Percentiles rank a stretch among this genome's conserved stretches.
Evolutionary conservation across 2,797 vertebrate species (phyloP).

Genomic region (Lindbergichthys nudifrons): DNA sequence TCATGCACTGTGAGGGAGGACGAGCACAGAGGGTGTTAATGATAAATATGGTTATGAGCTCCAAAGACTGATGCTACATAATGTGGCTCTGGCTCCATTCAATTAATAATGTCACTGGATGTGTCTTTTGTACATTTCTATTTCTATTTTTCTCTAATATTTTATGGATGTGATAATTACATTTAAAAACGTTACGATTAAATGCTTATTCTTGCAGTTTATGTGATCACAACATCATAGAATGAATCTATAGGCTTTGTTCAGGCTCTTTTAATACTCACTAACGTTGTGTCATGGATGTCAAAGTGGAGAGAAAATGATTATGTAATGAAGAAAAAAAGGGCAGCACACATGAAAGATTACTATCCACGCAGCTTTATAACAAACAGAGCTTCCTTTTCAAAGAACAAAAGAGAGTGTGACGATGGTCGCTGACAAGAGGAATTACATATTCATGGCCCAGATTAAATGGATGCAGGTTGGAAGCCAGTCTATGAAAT

Average conservation of each 20-base stretch:
- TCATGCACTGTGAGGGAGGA: constrained; percentile 72
- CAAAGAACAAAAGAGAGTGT: not conserved
- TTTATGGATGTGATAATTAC: no score
- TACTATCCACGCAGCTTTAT: not conserved
- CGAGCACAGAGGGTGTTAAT: constrained; percentile 17
- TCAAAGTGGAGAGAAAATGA: constrained; percentile 1
- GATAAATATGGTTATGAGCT: no score
- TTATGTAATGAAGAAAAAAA: not conserved
- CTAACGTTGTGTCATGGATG: not conserved
- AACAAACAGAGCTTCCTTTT: not conserved
- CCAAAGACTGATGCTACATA: no score
- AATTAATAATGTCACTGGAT: no score
- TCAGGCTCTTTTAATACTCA: not conserved
- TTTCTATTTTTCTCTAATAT: no score
- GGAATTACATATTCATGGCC: not conserved
- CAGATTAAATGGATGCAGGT: not conserved
- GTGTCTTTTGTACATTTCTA: no score
- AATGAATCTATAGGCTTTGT: constrained; percentile 1
- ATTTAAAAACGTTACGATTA: no score
- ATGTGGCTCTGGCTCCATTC: no score
- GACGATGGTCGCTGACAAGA: not conserved
- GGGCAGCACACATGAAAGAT: not conserved
- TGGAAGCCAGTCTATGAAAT: not conserved
- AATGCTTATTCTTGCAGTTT: constrained; percentile 13
- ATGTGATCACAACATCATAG: not conserved